Base-by-base conservation (phyloP, 2,797 vertebrate genomes). In the Scleropages formosus region DNA sequence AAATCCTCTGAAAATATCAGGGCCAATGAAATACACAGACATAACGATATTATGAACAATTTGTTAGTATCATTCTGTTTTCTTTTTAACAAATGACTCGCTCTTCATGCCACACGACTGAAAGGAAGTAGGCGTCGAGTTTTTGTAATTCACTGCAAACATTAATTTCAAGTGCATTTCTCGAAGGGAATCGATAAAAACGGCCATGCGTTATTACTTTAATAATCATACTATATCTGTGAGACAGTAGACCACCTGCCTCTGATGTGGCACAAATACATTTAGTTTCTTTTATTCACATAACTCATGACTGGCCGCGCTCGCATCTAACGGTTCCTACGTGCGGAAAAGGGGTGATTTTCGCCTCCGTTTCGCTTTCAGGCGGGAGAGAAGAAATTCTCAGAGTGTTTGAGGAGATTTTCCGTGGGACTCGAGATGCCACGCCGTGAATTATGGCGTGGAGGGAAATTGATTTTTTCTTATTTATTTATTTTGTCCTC, bases 401-500 rank as follows among this genome's bases (percentile, higher is more conserved):
- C 6, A 6, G 46, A 70, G 24, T 53, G 53, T 53, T 46, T 24
- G 67, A n/a, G n/a, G 22, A 70, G 8, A 70, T 70, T 24, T 13
- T 70, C 26, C 22, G 67, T 27, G 24, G 67, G 26, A 70, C 46
- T 22, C 67, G 53, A 26, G 67, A 70, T 70, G 47, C 67, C 26
- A 67, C 13, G 67, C 67, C 53, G 27, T 70, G 49, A 70, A 70
- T 70, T 70, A 70, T 53, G 47, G 67, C 24, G 67, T 15, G 13
- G 67, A 53, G 47, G 67, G 67, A 70, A 70, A 70, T 70, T 70
- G 67, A 70, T 70, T 69, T 69, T 39, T 72, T 39, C 58, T 72
- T 72, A 72, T 72, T 72, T 72, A 72, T 72, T 72, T 72, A 56
- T 56, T 56, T 56, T 12, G 11, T 72, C 53, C 51, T 20, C 69